Conservation (phyloP, 2,113 vertebrate genomes). For the Rhombomys opimus region DNA sequence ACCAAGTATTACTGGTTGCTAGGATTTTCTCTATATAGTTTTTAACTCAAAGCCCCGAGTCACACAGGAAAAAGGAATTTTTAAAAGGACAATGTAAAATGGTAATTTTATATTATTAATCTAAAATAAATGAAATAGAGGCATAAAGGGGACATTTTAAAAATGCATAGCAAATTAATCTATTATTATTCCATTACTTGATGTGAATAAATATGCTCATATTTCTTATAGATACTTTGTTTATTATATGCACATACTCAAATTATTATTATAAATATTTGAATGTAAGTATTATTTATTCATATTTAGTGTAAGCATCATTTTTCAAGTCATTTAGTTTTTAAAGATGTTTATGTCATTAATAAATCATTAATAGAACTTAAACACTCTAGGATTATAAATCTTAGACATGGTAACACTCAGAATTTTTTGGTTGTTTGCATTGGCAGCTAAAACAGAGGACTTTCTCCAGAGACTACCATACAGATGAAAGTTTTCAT, state of each 20-base stretch:
- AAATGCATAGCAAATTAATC: background rate
- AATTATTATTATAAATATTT: background rate
- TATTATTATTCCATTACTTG: background rate
- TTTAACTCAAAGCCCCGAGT: background rate
- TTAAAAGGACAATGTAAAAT: background rate
- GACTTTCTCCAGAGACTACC: background rate
- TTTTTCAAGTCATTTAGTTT: background rate
- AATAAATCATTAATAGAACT: background rate
- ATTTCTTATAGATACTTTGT: background rate
- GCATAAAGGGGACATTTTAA: background rate
- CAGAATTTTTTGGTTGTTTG: background rate
- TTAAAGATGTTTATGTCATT: background rate
- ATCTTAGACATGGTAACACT: background rate
- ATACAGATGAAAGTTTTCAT: background rate
- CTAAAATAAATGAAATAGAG: background rate
- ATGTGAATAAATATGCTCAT: background rate
- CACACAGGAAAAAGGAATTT: background rate
- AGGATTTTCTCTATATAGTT: background rate
- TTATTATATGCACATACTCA: background rate
- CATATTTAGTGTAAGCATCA: background rate
- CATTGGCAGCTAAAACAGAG: background rate
- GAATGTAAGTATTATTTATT: background rate
- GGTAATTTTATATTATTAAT: background rate
- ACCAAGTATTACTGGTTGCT: background rate
- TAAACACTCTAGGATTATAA: background rate